These are phyloP conservation scores for Hemicordylus capensis DNA, from an alignment of 2,113 vertebrate genomes.

Conservation along the genomic window DNA sequence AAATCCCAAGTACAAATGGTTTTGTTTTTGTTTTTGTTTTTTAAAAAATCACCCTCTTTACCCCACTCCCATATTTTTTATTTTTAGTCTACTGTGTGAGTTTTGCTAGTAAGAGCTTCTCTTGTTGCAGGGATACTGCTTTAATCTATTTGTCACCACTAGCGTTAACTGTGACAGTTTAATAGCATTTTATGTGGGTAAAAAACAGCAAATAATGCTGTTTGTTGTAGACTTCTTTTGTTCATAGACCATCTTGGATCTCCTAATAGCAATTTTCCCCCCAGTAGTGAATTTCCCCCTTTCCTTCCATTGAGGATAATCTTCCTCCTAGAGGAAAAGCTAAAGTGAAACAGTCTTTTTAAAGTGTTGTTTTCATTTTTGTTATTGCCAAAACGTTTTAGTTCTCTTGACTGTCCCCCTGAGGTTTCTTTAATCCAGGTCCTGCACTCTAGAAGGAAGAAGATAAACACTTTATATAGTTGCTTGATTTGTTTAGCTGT, in stretches of 20 bases:
- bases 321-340: too few relatives aligned
- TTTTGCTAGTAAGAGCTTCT: fast-evolving
- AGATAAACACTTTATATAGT: not conserved
- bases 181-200: not conserved
- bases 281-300: not conserved
- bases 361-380: not conserved
- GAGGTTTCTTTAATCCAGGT: not conserved
- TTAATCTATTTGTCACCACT: fast-evolving
- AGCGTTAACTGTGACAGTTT: not conserved
- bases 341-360: not conserved
- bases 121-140: not conserved
- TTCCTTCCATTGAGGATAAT: not conserved
- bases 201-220: not conserved
- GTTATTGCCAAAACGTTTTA: not conserved
- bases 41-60: fast-evolving
- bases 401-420: not conserved
- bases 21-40: not conserved
- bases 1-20: not conserved
- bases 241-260: not conserved
- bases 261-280: not conserved
- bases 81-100: not conserved
- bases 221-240: not conserved
- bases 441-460: not conserved
- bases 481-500: not conserved
- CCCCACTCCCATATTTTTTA: fast-evolving